Evolutionary conservation across 2,113 vertebrate genomes (phyloP), one percentile per base, ranked within the genome.

Genomic region (Salvelinus namaycush): DNA sequence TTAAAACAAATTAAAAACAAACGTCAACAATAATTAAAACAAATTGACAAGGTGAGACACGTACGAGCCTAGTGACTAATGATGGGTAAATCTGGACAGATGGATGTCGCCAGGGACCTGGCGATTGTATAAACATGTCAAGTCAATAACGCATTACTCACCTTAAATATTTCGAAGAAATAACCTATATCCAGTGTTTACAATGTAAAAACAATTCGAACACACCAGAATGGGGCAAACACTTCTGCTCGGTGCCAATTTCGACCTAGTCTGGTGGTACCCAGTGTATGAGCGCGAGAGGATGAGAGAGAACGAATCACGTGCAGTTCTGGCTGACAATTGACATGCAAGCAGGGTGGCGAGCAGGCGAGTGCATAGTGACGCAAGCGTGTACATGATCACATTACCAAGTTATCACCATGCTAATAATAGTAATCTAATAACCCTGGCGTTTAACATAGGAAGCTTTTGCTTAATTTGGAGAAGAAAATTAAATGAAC

Each of bases 371-470:
- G 72, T 86, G 79, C 67, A 65, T 82, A 57, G 85, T 91, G 90
- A 92, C 91, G 89, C 91, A 91, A 16, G 5, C 71, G 76, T 18
- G 69, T 75, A 78, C 78, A n/a, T 67, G 16, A 69, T 11, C 29
- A 14, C 83, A 65, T 44, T 20, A 64, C 72, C 62, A 73, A 66
- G 79, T 44, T 0, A 70, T 67, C 74, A 57, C 22, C 74, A 54
- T n/a, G 67, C 67, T 68, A 39, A 20, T 68, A 34, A 44, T 39
- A n/a, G 31, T 68, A n/a, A 34, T 68, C 18, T 18, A 34, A 68
- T 34, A 68, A 29, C 67, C 18, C 8, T 34, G 51, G 14, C 16
- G 51, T 54, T 54, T 5, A 54, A 54, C 16, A 54, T 54, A 54
- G 51, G 49, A 54, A 54, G 3, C 49, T 1, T 18, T 14, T 54